Evolutionary conservation across 2,797 vertebrate species (phyloP), one percentile per base, ranked within the genome.

Genomic region (Enteromius afrohamiltoni): DNA sequence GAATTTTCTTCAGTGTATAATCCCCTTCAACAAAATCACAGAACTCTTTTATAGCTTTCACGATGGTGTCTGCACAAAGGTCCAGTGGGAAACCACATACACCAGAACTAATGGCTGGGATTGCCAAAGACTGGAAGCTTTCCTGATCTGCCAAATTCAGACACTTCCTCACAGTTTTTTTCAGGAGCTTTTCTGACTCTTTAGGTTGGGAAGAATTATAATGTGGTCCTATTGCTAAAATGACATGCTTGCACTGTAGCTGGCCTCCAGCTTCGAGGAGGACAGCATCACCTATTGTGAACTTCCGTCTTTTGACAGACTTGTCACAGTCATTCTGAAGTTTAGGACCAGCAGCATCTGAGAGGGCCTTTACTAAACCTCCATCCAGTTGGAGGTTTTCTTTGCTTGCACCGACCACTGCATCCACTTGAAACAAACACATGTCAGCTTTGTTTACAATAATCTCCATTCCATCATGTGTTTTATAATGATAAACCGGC

Each of bases 21-120:
- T 75, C 83, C 1, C 74, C 90, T 1, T 0, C 85, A 0, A 26
- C 86, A 16, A 86, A 67, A 9, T 94, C 83, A 87, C 93, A 92
- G 60, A 92, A 87, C 23, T 96, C 95, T 73, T 92, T 95, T 53
- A 98, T 75, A 1, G 96, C 90, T 31, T 45, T 88, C 42, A 93
- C 85, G 70, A 98, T 96, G 1, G 86, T 92, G 1, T 49, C 1
- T 0, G 90, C 90, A 88, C 96, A 96, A 58, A 23, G 9, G 0
- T 78, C 1, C 14, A 95, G 47, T 0, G 95, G 95, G 75, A 97
- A 97, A 13, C 90, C 55, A 23, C 53, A 93, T 65, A 47, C 67
- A 14, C 92, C 94, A 2, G 93, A 92, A 19, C 96, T 94, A 81
- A 98, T 86, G 13, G 95, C 92, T 0, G 97, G 96, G 26, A 98